These are phyloP conservation scores for Apotomis capreana DNA, from an alignment of 2,888 invertebrate species.

Conservation along the genomic window DNA sequence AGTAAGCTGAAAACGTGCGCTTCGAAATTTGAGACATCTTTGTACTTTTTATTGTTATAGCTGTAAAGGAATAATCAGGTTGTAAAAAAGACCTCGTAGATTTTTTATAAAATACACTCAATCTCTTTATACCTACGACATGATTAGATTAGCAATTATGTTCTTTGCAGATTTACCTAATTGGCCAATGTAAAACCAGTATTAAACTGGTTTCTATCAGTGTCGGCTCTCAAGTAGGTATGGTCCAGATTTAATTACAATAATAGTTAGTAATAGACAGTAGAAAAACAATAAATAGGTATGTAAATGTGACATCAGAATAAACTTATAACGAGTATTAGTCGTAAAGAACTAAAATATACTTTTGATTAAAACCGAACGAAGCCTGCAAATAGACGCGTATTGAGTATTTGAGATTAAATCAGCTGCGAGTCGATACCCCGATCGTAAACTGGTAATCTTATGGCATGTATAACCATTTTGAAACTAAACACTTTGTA, in stretches of 20 bases:
- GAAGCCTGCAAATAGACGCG: slow-evolving; percentile 10
- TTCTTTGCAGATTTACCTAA: not conserved
- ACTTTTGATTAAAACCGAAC: slow-evolving; percentile 6
- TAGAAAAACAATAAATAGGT: slow-evolving; percentile 4
- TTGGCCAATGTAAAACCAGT: not conserved
- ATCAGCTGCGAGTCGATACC: slow-evolving; percentile 50
- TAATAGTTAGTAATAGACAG: slow-evolving; percentile 1
- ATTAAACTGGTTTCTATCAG: not conserved
- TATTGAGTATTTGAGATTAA: slow-evolving; percentile 14
- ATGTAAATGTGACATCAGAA: not conserved
- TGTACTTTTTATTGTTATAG: not conserved
- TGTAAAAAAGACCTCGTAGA: too few species aligned
- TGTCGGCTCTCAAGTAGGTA: not conserved
- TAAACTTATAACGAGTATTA: not conserved
- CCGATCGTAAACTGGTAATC: slow-evolving; percentile 54
- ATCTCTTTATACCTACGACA: not conserved
- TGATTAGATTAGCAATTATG: not conserved
- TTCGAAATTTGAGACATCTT: slow-evolving; percentile 9
- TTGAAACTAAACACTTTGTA: slow-evolving; percentile 54
- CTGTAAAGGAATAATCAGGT: too few species aligned
- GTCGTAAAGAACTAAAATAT: slow-evolving; percentile 7
- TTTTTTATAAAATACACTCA: too few species aligned
- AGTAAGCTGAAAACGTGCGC: slow-evolving; percentile 12
- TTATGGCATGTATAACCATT: slow-evolving; percentile 60
- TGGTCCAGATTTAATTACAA: slow-evolving; percentile 8